These are phyloP conservation scores for Podargus strigoides DNA, from an alignment of 2,797 vertebrate species.

Conservation along the genomic window DNA sequence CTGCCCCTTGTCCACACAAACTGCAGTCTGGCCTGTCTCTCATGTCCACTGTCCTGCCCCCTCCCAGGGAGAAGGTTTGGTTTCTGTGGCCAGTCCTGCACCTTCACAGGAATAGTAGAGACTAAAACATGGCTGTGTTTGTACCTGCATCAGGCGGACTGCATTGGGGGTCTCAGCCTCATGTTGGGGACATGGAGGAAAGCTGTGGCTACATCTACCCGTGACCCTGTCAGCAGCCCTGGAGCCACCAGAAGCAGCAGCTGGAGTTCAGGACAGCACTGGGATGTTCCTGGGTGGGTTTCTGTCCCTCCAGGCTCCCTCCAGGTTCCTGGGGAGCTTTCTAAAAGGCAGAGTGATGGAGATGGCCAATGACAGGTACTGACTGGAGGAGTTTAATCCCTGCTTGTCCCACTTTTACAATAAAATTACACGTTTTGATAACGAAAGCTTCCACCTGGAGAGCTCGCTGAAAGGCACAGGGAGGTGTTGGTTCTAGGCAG, in stretches of 20 bases:
- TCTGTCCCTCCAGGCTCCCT: background rate
- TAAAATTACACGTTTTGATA: constrained; percentile 25
- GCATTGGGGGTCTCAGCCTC: accelerated
- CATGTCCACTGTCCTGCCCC: background rate
- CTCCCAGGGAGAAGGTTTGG: background rate
- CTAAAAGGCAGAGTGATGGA: background rate
- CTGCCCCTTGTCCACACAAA: background rate
- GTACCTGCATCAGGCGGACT: background rate
- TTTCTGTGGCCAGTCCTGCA: background rate
- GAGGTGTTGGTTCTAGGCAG: background rate
- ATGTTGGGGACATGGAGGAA: accelerated
- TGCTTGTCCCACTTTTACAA: background rate
- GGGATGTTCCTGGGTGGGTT: background rate
- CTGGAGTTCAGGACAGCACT: background rate
- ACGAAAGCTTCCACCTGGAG: background rate
- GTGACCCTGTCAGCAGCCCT: background rate
- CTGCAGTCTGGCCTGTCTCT: background rate
- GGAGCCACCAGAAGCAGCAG: background rate
- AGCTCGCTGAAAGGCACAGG: background rate
- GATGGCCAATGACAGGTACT: background rate
- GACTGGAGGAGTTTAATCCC: background rate
- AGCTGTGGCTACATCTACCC: background rate
- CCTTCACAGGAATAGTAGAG: background rate
- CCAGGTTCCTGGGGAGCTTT: background rate
- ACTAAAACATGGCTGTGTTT: background rate